These are phyloP conservation scores for Mycalesis mineus DNA, from an alignment of 2,888 invertebrate species.

Conservation along the genomic window DNA sequence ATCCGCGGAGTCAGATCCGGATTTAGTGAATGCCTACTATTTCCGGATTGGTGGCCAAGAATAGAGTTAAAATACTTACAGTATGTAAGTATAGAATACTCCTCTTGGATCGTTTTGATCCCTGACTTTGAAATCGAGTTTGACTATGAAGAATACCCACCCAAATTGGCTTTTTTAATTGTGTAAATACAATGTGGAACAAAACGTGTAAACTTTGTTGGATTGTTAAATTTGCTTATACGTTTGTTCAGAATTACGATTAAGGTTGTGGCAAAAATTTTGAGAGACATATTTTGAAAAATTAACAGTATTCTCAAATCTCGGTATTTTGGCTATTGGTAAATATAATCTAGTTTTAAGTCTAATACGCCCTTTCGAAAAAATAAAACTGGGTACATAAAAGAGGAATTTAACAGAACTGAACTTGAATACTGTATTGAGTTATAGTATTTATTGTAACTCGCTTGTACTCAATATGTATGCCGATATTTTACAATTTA, in stretches of 20 bases:
- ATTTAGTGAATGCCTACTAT: constrained; percentile 53
- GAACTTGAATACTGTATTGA: constrained; percentile 27
- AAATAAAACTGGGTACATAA: constrained; percentile 33
- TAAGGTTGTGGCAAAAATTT: constrained; percentile 74
- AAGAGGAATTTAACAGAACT: constrained; percentile 33
- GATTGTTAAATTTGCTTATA: constrained; percentile 70
- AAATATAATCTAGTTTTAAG: constrained; percentile 52
- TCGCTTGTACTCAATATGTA: constrained; percentile 32
- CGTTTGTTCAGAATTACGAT: constrained; percentile 45
- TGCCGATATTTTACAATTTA: constrained; percentile 42
- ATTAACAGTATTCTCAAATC: constrained; percentile 62
- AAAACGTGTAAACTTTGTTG: constrained; percentile 44
- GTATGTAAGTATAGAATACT: neutral
- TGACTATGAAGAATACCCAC: constrained; percentile 5
- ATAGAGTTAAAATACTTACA: constrained; percentile 43
- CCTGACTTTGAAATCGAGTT: neutral
- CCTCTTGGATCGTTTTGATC: constrained; percentile 6
- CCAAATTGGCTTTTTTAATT: constrained; percentile 20
- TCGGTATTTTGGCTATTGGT: constrained; percentile 66
- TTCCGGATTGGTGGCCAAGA: constrained; percentile 50
- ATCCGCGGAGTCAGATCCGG: constrained; percentile 73
- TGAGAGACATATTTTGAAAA: constrained; percentile 75
- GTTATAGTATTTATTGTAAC: constrained; percentile 14
- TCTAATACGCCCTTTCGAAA: constrained; percentile 47
- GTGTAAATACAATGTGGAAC: constrained; percentile 19